phyloP scores from a whole-genome alignment of 2,888 invertebrate species.

The Odontothrips loti region DNA sequence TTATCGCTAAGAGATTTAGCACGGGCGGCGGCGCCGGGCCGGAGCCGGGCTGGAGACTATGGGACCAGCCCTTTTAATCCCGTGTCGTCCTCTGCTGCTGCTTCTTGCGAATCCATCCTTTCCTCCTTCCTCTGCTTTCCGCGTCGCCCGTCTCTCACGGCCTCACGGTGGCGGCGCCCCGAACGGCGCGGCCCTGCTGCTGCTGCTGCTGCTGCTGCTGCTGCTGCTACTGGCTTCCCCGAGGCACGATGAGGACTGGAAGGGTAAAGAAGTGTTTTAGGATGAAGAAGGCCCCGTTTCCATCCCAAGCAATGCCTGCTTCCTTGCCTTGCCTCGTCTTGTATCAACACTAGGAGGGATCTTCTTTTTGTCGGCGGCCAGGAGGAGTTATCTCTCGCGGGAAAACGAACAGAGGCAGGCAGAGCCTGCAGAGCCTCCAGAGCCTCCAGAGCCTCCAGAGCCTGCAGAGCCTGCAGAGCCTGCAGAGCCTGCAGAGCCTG shows the following conservation, averaged over 20 bases:
- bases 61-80: conserved; percentile 7
- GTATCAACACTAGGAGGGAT: conserved; percentile 22
- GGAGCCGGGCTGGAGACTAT: background rate
- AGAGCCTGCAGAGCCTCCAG: background rate
- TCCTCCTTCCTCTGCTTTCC: background rate
- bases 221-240: background rate
- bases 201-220: too few species aligned
- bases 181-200: too few species aligned
- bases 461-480: too few species aligned
- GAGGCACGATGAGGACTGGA: background rate
- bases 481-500: too few species aligned
- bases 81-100: background rate
- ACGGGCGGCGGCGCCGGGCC: background rate
- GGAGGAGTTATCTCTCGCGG: conserved; percentile 21
- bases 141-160: background rate
- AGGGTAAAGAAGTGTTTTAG: conserved; percentile 26
- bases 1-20: conserved; percentile 26
- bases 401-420: conserved; percentile 12
- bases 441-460: too few species aligned
- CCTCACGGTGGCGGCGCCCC: too few species aligned
- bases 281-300: background rate
- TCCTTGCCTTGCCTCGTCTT: background rate
- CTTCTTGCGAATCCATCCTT: background rate
- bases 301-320: background rate
- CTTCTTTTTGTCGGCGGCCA: conserved; percentile 15